A percentile compares a stretch with the other conserved stretches of the same genome.
Evolutionary conservation across 2,888 invertebrate species (phyloP).

Genomic region (Ischnura elegans): DNA sequence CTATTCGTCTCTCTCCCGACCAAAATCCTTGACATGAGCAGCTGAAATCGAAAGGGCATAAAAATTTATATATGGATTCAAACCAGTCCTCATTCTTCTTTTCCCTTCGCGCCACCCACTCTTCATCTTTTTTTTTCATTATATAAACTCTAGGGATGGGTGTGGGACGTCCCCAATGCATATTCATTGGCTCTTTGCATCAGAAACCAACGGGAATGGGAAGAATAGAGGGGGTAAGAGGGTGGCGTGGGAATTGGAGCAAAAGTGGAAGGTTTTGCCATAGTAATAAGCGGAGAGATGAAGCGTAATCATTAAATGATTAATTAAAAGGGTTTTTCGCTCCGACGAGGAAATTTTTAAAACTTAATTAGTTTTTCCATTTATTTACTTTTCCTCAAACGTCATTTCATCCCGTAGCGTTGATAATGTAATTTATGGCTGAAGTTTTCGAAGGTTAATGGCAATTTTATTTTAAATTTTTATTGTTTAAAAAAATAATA

Average conservation of each 20-base stretch:
- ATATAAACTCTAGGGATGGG: constrained; percentile 14
- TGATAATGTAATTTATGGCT: not conserved
- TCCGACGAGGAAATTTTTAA: not conserved
- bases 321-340: not conserved
- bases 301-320: not conserved
- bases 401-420: not conserved
- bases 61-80: constrained; percentile 47
- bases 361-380: not conserved
- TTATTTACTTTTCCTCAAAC: not conserved
- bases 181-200: constrained; percentile 64
- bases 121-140: constrained; percentile 47
- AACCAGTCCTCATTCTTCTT: not conserved
- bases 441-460: not conserved
- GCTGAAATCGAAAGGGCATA: constrained; percentile 42
- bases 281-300: not conserved
- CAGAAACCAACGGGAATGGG: constrained; percentile 34
- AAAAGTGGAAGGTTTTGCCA: not conserved
- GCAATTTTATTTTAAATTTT: not conserved
- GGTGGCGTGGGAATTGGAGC: not conserved
- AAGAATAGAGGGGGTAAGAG: not conserved
- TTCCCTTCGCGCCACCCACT: not conserved
- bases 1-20: not conserved
- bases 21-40: constrained; percentile 36
- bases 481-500: too few relatives aligned
- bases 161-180: not conserved